phyloP scores from a whole-genome alignment of 2,113 vertebrate genomes.

The Oxyura jamaicensis region DNA sequence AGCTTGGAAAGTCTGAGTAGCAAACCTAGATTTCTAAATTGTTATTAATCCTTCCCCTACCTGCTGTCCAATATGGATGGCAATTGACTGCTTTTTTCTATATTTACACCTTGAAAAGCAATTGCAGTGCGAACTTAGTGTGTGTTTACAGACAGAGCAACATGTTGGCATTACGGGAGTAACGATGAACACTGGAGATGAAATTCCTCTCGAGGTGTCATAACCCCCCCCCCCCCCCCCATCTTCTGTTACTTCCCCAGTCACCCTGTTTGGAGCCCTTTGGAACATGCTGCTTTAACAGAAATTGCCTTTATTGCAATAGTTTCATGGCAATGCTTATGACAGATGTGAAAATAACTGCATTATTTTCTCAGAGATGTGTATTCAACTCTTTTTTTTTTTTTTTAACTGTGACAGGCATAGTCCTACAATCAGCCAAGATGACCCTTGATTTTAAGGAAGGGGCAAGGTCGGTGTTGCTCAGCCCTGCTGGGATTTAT shows the following conservation, averaged over 20 bases:
- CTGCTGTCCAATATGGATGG: neutral
- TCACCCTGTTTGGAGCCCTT: neutral
- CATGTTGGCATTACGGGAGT: neutral
- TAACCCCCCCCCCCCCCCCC: neutral
- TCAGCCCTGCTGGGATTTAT: neutral
- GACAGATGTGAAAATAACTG: neutral
- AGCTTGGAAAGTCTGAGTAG: neutral
- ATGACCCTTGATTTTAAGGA: neutral
- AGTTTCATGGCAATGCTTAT: neutral
- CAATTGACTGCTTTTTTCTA: neutral
- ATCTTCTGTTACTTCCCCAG: neutral
- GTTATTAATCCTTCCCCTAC: neutral
- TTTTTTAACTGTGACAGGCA: neutral
- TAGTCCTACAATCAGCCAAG: neutral
- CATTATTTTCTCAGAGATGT: neutral
- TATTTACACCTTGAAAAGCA: neutral
- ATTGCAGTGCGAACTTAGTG: neutral
- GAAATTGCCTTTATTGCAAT: neutral
- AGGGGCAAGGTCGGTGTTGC: neutral
- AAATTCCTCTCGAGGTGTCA: neutral
- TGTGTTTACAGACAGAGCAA: neutral
- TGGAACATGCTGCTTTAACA: neutral
- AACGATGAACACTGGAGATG: neutral
- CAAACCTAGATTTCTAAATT: neutral
- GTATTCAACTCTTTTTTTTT: neutral